Base-by-base conservation (phyloP, 2,113 vertebrate species). In the Asarcornis scutulata region DNA sequence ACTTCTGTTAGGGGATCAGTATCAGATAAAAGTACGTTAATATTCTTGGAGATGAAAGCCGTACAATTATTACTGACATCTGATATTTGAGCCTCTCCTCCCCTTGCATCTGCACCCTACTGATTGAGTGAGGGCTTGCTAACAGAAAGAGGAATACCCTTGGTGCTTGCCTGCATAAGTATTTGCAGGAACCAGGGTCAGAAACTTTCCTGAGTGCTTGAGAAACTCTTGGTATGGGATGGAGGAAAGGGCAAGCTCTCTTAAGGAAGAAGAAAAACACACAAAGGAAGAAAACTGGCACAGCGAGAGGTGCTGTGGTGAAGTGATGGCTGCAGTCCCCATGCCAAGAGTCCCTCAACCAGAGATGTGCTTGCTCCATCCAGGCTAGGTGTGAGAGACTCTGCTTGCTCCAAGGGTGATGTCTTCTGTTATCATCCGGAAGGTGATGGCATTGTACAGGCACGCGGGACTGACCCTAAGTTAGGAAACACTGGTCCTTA, bases 401-500 rank as follows among this genome's bases (percentile, higher is more conserved):
- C 71, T 36, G 64, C 50, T 59, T 91, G 72, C 89, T 85, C 79
- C 59, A 71, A 0, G 13, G 86, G 22, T 16, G 42, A 42, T 92
- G 56, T 38, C 73, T 84, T 78, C 77, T 92, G 31, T 62, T 95
- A 80, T n/a, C 91, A 82, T 14, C 80, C 4, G 42, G 95, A 90
- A 94, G 86, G 75, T 93, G 93, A 94, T 86, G 60, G 77, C 12
- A 69, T 80, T 64, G 42, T 34, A 75, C 60, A 91, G 86, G 80
- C 77, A 90, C 1, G 80, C 86, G 46, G 93, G 21, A 60, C 62
- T 86, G 90, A 93, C 92, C 90, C 13, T 13, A 55, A 31, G 80
- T 93, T 81, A 91, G 91, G 92, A 96, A 91, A 93, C 86, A 34
- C 94, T 88, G 56, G 32, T 76, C 77, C 64, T 83, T 95, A 94